These are phyloP conservation scores for Paedocypris micromegethes DNA, from an alignment of 2,797 vertebrate genomes.

Conservation along the genomic window DNA sequence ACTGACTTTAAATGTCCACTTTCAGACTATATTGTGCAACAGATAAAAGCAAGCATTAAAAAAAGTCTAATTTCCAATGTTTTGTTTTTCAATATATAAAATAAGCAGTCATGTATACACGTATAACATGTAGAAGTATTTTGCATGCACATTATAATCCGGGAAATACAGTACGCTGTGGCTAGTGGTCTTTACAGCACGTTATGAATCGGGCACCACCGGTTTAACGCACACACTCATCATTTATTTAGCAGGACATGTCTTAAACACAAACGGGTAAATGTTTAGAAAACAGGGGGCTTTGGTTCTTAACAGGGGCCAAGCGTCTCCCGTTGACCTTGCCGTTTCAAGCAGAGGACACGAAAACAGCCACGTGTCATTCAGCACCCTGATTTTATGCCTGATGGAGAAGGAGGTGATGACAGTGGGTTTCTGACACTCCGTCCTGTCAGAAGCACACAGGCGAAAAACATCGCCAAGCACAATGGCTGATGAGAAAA, in stretches of 20 bases:
- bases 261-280: slow-evolving; percentile 70
- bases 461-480: background rate
- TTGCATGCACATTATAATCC: too few species aligned
- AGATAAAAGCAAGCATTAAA: too few species aligned
- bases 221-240: slow-evolving; percentile 71
- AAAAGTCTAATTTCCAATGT: too few species aligned
- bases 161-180: too few species aligned
- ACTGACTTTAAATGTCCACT: too few species aligned
- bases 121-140: too few species aligned
- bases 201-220: slow-evolving; percentile 68
- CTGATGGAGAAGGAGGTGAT: slow-evolving; percentile 32
- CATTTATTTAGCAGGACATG: slow-evolving; percentile 76
- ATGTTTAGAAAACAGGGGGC: slow-evolving; percentile 68
- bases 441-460: slow-evolving; percentile 30
- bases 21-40: too few species aligned
- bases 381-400: slow-evolving; percentile 44
- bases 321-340: slow-evolving; percentile 56
- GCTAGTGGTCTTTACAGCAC: slow-evolving; percentile 12
- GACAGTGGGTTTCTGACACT: slow-evolving; percentile 9
- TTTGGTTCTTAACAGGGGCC: slow-evolving; percentile 66
- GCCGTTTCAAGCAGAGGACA: slow-evolving; percentile 43
- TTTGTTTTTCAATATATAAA: too few species aligned
- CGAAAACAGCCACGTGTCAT: slow-evolving; percentile 48
- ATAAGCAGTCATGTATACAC: too few species aligned
- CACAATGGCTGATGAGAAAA: background rate